Evolutionary conservation across 1,140 invertebrate species (phyloP).

Genomic region (Drosophila ogumai): DNA sequence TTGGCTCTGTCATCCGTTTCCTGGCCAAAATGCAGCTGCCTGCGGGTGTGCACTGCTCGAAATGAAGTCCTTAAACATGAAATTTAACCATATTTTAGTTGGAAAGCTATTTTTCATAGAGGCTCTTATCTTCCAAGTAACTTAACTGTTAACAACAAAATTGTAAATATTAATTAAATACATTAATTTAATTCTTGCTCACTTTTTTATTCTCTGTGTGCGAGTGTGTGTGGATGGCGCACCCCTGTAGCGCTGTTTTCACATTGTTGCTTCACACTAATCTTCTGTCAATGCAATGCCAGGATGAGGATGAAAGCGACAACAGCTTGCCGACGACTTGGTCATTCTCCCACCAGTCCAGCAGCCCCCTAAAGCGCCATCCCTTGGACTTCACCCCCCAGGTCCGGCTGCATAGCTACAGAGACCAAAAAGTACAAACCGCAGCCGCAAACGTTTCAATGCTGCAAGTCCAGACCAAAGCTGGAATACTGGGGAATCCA

Average conservation of each 20-base stretch:
- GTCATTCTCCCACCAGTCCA: slow-evolving; percentile 28
- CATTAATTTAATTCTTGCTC: too few species aligned
- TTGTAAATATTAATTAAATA: too few species aligned
- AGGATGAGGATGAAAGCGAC: slow-evolving; percentile 76
- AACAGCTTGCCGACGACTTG: slow-evolving; percentile 72
- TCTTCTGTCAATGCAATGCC: slow-evolving; percentile 79
- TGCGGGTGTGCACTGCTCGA: not conserved
- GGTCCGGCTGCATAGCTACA: slow-evolving; percentile 52
- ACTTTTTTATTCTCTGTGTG: not conserved
- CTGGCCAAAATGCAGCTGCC: slow-evolving; percentile 39
- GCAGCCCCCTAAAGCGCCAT: slow-evolving; percentile 11
- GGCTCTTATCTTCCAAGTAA: too few species aligned
- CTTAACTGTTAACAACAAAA: too few species aligned
- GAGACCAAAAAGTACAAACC: slow-evolving; percentile 82
- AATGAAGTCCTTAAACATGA: not conserved
- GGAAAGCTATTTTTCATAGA: too few species aligned
- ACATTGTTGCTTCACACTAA: slow-evolving; percentile 82
- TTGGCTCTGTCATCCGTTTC: slow-evolving; percentile 60
- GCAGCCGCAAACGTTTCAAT: slow-evolving; percentile 79
- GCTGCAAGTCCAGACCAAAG: slow-evolving; percentile 34
- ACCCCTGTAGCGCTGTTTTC: slow-evolving; percentile 76
- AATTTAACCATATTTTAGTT: too few species aligned
- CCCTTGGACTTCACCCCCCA: not conserved
- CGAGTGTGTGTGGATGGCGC: slow-evolving; percentile 18
- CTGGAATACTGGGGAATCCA: slow-evolving; percentile 11